phyloP scores from a whole-genome alignment of 2,113 vertebrate genomes.

The Toxostoma redivivum region DNA sequence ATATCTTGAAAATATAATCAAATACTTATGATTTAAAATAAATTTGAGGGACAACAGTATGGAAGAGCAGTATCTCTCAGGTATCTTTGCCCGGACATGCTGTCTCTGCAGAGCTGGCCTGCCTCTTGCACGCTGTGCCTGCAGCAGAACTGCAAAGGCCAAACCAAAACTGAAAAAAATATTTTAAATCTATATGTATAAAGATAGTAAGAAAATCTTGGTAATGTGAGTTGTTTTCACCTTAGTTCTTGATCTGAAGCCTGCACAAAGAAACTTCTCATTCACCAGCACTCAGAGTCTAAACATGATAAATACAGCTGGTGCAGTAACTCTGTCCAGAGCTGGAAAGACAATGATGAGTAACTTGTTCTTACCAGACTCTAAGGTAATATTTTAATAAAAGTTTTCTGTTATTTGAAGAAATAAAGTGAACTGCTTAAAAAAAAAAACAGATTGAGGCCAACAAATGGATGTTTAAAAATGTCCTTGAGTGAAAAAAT shows the following conservation, averaged over 20 bases:
- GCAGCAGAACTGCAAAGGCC: background rate
- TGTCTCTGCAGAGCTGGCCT: background rate
- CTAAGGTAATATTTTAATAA: background rate
- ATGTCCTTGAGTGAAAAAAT: background rate
- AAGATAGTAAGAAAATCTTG: background rate
- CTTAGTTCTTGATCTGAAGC: background rate
- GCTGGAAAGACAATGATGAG: background rate
- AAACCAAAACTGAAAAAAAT: background rate
- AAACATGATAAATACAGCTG: background rate
- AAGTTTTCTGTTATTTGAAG: background rate
- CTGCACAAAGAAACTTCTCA: background rate
- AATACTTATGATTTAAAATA: background rate
- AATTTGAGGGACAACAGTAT: background rate
- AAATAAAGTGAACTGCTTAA: background rate
- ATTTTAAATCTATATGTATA: background rate
- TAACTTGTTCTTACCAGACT: background rate
- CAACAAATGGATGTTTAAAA: background rate
- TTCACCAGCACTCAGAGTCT: background rate
- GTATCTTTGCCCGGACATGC: background rate
- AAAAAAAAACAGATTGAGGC: background rate
- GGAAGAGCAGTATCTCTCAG: background rate
- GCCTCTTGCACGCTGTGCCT: background rate
- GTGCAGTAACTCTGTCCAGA: background rate
- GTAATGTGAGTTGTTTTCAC: background rate
- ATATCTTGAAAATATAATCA: background rate